These are phyloP conservation scores for Ailurus styani DNA, from an alignment of 2,113 vertebrate genomes.

Conservation along the genomic window DNA sequence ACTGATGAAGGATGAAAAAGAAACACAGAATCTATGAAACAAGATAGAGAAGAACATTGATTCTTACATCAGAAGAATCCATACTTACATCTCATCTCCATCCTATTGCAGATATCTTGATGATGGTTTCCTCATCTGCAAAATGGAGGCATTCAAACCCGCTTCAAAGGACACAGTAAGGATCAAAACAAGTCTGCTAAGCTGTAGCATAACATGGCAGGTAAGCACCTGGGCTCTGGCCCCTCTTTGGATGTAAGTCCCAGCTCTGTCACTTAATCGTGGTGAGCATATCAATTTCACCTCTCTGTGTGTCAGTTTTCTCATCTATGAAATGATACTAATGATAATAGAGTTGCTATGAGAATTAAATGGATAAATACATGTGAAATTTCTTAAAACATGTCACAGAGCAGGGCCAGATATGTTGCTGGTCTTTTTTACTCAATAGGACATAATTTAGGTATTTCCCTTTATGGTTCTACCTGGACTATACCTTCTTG, in stretches of 20 bases:
- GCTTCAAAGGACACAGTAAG: not conserved
- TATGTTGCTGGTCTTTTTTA: not conserved
- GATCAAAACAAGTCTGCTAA: not conserved
- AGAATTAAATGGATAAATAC: not conserved
- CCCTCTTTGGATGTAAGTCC: not conserved
- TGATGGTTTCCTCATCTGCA: not conserved
- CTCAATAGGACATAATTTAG: not conserved
- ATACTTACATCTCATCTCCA: not conserved
- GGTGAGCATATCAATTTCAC: not conserved
- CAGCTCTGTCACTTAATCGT: not conserved
- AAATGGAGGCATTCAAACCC: not conserved
- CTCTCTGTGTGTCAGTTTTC: not conserved
- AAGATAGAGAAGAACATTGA: not conserved
- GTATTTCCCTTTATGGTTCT: not conserved
- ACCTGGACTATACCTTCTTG: not conserved
- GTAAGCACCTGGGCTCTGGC: not conserved
- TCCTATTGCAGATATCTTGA: not conserved
- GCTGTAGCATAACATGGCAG: not conserved
- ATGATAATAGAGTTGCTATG: not conserved
- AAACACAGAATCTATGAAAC: not conserved
- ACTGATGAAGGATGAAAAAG: not conserved
- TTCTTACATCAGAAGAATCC: not conserved
- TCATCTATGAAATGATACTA: not conserved
- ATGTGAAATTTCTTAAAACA: not conserved
- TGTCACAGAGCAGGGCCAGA: not conserved